phyloP scores from a whole-genome alignment of 2,797 vertebrate species.

The Kryptopterus vitreolus region DNA sequence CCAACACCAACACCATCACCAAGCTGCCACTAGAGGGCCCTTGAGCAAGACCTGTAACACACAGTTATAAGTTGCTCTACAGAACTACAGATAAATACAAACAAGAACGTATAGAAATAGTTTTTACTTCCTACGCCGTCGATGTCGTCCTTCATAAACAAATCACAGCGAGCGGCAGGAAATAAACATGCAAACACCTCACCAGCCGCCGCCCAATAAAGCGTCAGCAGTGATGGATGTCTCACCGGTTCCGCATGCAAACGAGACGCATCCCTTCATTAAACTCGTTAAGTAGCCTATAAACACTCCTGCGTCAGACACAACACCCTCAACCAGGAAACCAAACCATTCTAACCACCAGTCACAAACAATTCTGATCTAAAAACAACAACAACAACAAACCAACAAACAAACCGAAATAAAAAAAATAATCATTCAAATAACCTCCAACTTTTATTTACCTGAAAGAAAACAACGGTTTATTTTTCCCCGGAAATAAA shows the following conservation, averaged over 20 bases:
- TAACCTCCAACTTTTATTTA: neutral
- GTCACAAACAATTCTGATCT: neutral
- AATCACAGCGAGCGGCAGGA: neutral
- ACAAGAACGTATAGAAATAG: no score
- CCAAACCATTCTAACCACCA: neutral
- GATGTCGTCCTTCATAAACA: neutral
- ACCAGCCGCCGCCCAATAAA: neutral
- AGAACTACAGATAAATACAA: no score
- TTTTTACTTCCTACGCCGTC: neutral
- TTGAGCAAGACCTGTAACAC: no score
- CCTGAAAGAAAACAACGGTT: neutral
- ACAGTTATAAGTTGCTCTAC: no score
- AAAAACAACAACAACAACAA: no score
- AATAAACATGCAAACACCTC: slow-evolving; percentile 5
- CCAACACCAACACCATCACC: no score
- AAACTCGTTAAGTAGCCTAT: slow-evolving; percentile 5
- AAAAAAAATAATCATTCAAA: neutral
- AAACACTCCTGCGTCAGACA: neutral
- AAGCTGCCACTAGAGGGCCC: no score
- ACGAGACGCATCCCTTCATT: neutral
- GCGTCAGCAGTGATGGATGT: neutral
- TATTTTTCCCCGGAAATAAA: neutral
- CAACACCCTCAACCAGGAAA: neutral
- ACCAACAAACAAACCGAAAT: no score
- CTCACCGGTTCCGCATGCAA: slow-evolving; percentile 5